Base-by-base conservation (phyloP, 2,888 invertebrate genomes). In the Gastracanthus pulcherrimus region DNA sequence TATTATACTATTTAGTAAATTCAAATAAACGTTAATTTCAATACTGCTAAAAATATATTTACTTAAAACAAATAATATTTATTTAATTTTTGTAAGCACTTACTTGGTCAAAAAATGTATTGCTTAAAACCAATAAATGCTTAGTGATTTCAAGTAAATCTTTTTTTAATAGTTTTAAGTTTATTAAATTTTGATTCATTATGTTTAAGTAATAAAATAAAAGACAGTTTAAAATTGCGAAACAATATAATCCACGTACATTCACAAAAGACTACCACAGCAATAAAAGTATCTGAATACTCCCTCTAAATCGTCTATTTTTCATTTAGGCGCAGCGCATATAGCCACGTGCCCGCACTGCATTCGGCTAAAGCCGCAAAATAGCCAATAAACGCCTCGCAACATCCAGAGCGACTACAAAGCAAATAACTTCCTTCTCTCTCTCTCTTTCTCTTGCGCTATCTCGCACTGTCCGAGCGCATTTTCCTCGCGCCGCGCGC, bases 341-440 rank as follows among this genome's bases (percentile, higher is more conserved):
- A n/a, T 19, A n/a, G 62, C 62, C 62, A 62, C 62, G 62, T 36
- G 62, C 29, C n/a, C 55, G 55, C 60, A n/a, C n/a, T n/a, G n/a
- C n/a, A n/a, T n/a, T n/a, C n/a, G 51, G 29, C 36, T 41, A 45
- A 69, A 76, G 69, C 77, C 38, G 67, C 74, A 29, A 80, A 80
- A 60, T 16, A 70, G 75, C 62, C 76, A 71, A 70, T 76, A 76
- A 76, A 70, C 71, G 41, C 45, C 26, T 60, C 71, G 70, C 36
- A 67, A 67, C 66, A 74, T 74, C 60, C 60, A 41, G 75, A 36
- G 70, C 75, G 66, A 36, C 45, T 58, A 66, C 71, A 81, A 76
- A 76, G 71, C 76, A 71, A 81, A 76, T 81, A 81, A 71, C 80
- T 80, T 69, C 60, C 75, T 74, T 45, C 41, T 34, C 31, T 6